Conservation (phyloP, 2,797 vertebrate genomes). For the Lepilemur septentrionalis region DNA sequence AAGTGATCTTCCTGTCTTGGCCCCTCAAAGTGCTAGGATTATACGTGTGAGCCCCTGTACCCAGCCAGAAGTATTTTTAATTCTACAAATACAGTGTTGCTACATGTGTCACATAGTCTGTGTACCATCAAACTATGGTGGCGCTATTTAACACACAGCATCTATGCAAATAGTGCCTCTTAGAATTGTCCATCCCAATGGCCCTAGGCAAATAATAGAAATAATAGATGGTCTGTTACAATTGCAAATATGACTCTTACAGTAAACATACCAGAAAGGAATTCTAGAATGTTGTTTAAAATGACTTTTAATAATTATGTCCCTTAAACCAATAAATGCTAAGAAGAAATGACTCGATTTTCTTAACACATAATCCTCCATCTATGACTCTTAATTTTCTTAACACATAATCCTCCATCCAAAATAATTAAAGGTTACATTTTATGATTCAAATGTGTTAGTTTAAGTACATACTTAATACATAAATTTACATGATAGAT, state of each 20-base stretch:
- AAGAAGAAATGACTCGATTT: not conserved
- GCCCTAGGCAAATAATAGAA: constrained; percentile 2
- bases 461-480: not conserved
- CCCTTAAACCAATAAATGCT: not conserved
- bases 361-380: not conserved
- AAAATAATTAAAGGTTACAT: constrained; percentile 38
- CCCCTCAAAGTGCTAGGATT: not conserved
- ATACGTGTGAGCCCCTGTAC: not conserved
- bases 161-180: not conserved
- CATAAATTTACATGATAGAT: not conserved
- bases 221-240: not conserved
- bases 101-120: not conserved
- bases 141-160: not conserved
- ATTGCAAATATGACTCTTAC: not conserved
- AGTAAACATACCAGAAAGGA: constrained; percentile 10
- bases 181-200: not conserved
- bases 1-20: not conserved
- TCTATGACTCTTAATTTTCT: not conserved
- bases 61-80: not conserved
- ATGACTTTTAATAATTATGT: not conserved
- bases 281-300: constrained; percentile 40
- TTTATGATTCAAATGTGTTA: not conserved
- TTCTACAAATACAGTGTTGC: not conserved
- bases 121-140: not conserved
- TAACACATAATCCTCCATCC: not conserved